A percentile compares a stretch with the other conserved stretches of the same genome.
Conservation (phyloP, 2,797 vertebrate species). For the Gallirallus australis region DNA sequence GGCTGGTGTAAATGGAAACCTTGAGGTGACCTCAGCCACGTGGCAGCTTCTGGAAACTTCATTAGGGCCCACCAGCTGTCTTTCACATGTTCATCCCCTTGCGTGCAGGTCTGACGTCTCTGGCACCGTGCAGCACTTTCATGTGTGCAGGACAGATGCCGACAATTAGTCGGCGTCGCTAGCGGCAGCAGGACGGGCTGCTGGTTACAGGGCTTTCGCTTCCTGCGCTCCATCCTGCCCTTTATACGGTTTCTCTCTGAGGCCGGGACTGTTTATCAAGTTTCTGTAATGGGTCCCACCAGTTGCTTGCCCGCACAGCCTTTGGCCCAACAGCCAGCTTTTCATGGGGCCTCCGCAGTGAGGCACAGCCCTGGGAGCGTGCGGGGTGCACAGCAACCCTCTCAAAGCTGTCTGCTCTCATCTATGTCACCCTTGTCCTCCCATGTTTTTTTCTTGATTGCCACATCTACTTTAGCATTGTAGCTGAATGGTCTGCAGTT, state of each 20-base stretch:
- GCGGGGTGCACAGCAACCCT: not conserved
- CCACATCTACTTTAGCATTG: not conserved
- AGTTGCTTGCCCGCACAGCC: not conserved
- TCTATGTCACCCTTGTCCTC: fast-evolving
- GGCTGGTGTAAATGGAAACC: not conserved
- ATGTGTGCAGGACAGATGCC: not conserved
- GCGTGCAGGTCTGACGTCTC: not conserved
- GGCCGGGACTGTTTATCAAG: fast-evolving
- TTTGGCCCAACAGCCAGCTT: not conserved
- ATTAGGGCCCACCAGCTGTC: not conserved
- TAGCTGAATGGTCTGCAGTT: not conserved
- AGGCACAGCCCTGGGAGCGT: fast-evolving
- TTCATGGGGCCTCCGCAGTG: not conserved
- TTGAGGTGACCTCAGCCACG: not conserved
- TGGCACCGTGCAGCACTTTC: not conserved
- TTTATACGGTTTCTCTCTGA: not conserved
- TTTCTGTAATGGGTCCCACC: not conserved
- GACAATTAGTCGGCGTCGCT: fast-evolving
- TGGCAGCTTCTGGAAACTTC: not conserved
- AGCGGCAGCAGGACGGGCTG: not conserved
- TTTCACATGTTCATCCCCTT: too few relatives aligned
- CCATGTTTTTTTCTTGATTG: not conserved
- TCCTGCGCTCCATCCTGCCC: not conserved
- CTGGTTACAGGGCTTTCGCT: not conserved
- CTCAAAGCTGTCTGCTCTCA: not conserved